Base-by-base conservation (phyloP, 2,888 invertebrate species). In the Diarsia rubi region DNA sequence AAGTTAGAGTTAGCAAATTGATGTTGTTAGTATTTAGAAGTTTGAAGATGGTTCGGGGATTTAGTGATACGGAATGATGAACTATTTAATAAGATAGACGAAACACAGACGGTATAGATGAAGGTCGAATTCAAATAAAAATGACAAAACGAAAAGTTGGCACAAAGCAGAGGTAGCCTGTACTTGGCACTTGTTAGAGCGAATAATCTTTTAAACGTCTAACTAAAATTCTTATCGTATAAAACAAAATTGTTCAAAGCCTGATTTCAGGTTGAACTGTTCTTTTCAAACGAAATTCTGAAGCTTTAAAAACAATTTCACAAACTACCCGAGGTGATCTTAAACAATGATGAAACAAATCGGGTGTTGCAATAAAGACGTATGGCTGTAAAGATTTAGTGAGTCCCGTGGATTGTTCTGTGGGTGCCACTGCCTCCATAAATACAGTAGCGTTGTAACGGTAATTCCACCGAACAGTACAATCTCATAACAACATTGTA, bases 401-500 rank as follows among this genome's bases (percentile, higher is more conserved):
- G 76, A 67, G 60, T 75, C 75, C 67, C 69, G 78, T 75, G 64
- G 82, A 80, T 83, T 81, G 79, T 83, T 74, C 70, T 11, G 75
- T 69, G 62, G 73, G 77, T 78, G 66, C 54, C 52, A 64, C 24
- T 73, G 60, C 21, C 52, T 69, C 78, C 77, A 86, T 89, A 90
- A 91, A 91, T 89, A 89, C 77, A 73, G 69, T 63, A 44, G 68
- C 67, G 82, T 87, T 85, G 89, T 88, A 79, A 86, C 88, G 84
- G 88, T 89, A 88, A 90, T 91, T 86, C 77, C 79, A 78, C 73
- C 79, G 14, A n/a, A 62, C 62, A 82, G 86, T 88, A 91, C 88
- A 92, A 91, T 92, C 91, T 92, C 90, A 91, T 93, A 93, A 92
- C 91, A 90, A 89, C 89, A 90, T 91, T 92, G 91, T 92, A 86